These are phyloP conservation scores for Colossoma macropomum DNA, from an alignment of 2,113 vertebrate genomes.

Conservation along the genomic window DNA sequence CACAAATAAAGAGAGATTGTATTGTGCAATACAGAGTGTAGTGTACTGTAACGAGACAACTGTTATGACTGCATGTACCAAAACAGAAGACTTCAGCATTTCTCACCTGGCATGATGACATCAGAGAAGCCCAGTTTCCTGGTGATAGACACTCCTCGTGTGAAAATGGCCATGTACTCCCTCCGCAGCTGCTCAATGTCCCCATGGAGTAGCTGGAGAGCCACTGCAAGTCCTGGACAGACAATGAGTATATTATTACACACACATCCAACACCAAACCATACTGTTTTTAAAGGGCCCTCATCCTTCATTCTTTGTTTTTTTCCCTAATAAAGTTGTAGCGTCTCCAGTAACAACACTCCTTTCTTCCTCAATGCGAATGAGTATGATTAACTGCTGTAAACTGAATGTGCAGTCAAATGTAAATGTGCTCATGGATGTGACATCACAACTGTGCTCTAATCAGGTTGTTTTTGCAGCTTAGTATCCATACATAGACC, in stretches of 20 bases:
- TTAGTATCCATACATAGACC: too few relatives aligned
- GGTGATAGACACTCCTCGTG: slow-evolving; percentile 93
- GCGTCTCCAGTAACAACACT: too few relatives aligned
- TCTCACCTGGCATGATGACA: slow-evolving; percentile 97
- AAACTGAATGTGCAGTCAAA: too few relatives aligned
- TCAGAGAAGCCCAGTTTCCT: slow-evolving; percentile 96
- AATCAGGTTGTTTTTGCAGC: too few relatives aligned
- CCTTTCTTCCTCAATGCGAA: too few relatives aligned
- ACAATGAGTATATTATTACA: slow-evolving; percentile 15
- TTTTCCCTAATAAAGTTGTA: not conserved
- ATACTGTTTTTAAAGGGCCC: not conserved
- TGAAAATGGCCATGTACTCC: slow-evolving; percentile 93
- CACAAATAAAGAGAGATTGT: too few relatives aligned
- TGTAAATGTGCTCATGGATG: too few relatives aligned
- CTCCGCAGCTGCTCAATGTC: slow-evolving; percentile 96
- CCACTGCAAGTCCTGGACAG: slow-evolving; percentile 87
- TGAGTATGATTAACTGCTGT: too few relatives aligned
- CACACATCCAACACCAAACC: not conserved
- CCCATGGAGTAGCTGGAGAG: slow-evolving; percentile 95
- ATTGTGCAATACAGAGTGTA: not conserved
- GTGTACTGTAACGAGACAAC: not conserved
- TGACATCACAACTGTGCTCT: too few relatives aligned
- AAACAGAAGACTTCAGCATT: not conserved
- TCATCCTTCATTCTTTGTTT: not conserved
- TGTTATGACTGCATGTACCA: not conserved